phyloP scores from a whole-genome alignment of 2,113 vertebrate genomes.

The Brienomyrus longianalis region DNA sequence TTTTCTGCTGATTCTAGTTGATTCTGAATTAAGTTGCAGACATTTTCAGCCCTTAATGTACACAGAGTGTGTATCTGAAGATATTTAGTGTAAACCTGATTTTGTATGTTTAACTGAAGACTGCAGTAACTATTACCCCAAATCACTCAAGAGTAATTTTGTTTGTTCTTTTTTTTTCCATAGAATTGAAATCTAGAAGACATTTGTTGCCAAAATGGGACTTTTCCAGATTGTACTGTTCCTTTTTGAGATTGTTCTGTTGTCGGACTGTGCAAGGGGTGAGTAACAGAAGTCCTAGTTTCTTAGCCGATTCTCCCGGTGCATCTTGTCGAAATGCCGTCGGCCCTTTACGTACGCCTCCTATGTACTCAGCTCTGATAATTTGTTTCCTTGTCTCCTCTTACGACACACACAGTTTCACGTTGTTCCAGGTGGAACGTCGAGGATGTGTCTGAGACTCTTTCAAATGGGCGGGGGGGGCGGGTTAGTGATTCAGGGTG shows the following conservation, averaged over 20 bases:
- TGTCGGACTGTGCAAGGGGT: conserved; percentile 73
- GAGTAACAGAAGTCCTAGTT: conserved; percentile 40
- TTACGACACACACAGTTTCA: neutral
- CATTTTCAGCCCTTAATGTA: neutral
- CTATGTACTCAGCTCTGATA: neutral
- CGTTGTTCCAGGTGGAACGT: neutral
- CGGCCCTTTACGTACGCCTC: neutral
- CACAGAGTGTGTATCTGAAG: neutral
- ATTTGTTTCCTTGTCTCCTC: neutral
- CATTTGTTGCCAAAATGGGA: conserved; percentile 60
- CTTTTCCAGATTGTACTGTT: conserved; percentile 62
- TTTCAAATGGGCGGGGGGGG: neutral
- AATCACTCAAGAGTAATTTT: conserved; percentile 10
- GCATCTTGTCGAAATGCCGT: neutral
- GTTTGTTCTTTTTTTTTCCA: conserved; percentile 33
- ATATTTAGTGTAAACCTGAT: neutral
- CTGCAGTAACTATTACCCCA: neutral
- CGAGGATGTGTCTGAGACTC: neutral
- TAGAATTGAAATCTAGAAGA: conserved; percentile 42
- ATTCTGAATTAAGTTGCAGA: neutral
- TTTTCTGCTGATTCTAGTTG: neutral
- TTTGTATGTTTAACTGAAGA: neutral
- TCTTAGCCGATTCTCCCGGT: neutral
- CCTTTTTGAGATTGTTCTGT: conserved; percentile 58
- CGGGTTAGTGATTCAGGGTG: neutral